These are phyloP conservation scores for Ciconia boyciana DNA, from an alignment of 2,113 vertebrate species.

Conservation along the genomic window DNA sequence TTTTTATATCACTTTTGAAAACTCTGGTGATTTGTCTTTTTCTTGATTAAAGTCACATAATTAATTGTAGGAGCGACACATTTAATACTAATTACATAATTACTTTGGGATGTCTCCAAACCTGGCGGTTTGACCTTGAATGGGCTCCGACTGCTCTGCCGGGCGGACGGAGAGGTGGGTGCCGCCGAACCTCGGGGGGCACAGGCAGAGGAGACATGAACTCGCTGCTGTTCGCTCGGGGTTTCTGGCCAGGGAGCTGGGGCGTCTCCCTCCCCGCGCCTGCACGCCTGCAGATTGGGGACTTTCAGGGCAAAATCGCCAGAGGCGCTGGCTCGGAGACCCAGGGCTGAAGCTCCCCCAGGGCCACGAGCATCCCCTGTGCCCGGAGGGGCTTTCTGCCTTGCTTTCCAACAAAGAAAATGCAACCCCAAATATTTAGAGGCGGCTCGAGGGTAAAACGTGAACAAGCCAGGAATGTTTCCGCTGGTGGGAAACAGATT, in stretches of 20 bases:
- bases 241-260: not conserved
- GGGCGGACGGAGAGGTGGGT: not conserved
- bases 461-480: not conserved
- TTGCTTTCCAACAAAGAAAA: not conserved
- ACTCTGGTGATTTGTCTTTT: not conserved
- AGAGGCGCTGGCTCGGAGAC: not conserved
- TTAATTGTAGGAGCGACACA: conserved; percentile 1
- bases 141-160: not conserved
- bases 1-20: not conserved
- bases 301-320: not conserved
- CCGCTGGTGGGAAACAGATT: rapidly evolving
- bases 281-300: not conserved
- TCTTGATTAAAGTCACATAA: conserved; percentile 24
- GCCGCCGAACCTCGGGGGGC: not conserved
- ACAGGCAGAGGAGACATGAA: not conserved
- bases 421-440: not conserved
- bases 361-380: not conserved
- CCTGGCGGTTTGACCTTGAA: not conserved
- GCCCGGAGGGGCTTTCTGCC: not conserved
- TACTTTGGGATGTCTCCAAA: not conserved
- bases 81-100: conserved; percentile 31
- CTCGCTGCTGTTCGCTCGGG: too few relatives aligned
- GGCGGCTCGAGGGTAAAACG: not conserved
- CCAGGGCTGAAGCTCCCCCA: not conserved
- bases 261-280: not conserved